Conservation (phyloP, 2,797 vertebrate genomes). For the Synanceia verrucosa region DNA sequence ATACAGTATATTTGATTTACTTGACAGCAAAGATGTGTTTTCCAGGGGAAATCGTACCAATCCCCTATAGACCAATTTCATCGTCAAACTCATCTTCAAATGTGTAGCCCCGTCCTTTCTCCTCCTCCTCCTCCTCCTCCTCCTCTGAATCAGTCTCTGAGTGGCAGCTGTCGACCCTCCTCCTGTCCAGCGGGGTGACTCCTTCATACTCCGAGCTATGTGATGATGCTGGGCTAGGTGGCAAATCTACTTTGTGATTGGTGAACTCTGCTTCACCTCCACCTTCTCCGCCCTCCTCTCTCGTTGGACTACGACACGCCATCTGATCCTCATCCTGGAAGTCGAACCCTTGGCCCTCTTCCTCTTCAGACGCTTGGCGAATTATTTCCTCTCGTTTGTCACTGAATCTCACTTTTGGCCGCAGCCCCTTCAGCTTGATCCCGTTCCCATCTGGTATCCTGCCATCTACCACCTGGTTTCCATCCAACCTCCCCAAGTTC, state of each 20-base stretch:
- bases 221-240: constrained; percentile 82
- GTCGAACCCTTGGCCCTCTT: constrained; percentile 73
- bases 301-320: constrained; percentile 48
- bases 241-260: constrained; percentile 70
- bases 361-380: constrained; percentile 78
- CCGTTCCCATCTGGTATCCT: constrained; percentile 76
- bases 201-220: constrained; percentile 84
- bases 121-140: constrained; percentile 74
- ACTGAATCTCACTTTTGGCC: constrained; percentile 85
- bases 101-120: constrained; percentile 78
- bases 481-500: constrained; percentile 63
- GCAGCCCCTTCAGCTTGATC: constrained; percentile 70
- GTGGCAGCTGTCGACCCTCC: constrained; percentile 78
- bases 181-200: constrained; percentile 79
- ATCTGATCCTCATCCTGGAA: constrained; percentile 68
- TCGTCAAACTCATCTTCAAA: constrained; percentile 89
- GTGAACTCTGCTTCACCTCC: constrained; percentile 54
- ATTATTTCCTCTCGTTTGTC: constrained; percentile 87
- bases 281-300: constrained; percentile 22
- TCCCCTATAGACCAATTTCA: constrained; percentile 86
- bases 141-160: constrained; percentile 84
- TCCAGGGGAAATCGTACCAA: background rate
- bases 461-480: constrained; percentile 62
- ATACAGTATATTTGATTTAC: constrained; percentile 52
- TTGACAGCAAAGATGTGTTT: constrained; percentile 57